Evolutionary conservation across 2,797 vertebrate species (phyloP).

Genomic region (Apogon hyalosoma): DNA sequence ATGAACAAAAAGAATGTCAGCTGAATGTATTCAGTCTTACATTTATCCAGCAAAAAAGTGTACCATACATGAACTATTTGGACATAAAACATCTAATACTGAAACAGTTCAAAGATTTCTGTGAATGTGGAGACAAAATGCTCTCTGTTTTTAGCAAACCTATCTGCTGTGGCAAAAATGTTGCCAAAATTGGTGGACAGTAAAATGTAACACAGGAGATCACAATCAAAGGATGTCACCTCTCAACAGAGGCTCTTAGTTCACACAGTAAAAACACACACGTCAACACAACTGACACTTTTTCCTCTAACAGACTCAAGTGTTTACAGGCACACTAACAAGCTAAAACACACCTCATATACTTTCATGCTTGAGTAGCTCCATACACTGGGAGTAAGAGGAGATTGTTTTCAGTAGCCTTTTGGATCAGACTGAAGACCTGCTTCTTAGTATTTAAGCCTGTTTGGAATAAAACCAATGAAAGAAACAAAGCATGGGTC

Average conservation of each 20-base stretch:
- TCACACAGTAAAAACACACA: slow-evolving; percentile 32
- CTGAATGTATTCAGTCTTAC: too few relatives aligned
- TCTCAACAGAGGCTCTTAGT: slow-evolving; percentile 18
- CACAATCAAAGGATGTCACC: slow-evolving; percentile 15
- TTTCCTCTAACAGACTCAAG: slow-evolving; percentile 42
- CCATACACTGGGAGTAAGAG: slow-evolving; percentile 29
- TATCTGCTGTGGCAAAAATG: background rate
- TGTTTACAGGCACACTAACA: slow-evolving; percentile 55
- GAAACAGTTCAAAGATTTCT: too few relatives aligned
- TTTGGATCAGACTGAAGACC: slow-evolving; percentile 46
- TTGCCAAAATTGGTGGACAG: background rate
- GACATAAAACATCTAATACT: too few relatives aligned
- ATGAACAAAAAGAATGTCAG: too few relatives aligned
- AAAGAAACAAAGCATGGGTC: slow-evolving; percentile 46
- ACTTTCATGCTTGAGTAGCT: slow-evolving; percentile 47
- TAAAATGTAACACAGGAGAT: background rate
- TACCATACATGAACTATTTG: too few relatives aligned
- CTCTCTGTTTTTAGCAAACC: background rate
- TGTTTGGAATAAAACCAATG: slow-evolving; percentile 48
- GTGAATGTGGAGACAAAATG: background rate
- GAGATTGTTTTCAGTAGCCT: slow-evolving; percentile 25
- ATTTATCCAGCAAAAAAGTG: too few relatives aligned
- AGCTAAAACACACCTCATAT: slow-evolving; percentile 40
- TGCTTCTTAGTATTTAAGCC: slow-evolving; percentile 43
- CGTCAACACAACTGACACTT: slow-evolving; percentile 39